Base-by-base conservation (phyloP, 2,888 invertebrate species). In the Myopa tessellatipennis region DNA sequence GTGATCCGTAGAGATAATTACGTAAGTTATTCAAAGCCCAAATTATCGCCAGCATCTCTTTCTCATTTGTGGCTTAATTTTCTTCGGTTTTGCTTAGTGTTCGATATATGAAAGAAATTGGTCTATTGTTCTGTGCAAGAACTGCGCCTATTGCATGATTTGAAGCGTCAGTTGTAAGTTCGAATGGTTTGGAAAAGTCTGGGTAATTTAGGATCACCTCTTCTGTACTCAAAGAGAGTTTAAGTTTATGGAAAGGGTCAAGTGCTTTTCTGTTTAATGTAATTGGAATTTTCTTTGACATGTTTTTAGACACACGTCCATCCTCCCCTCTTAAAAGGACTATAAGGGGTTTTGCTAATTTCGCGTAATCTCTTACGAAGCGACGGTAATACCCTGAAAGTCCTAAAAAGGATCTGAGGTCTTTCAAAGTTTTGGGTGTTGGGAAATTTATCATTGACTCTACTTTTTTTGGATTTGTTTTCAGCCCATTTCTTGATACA, bases 361-460 rank as follows among this genome's bases (percentile, higher is more conserved):
- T 60, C 14, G 73, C 61, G 26, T 61, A 73, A 45, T 61, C 73
- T 34, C 45, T 38, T 16, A 73, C 40, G 26, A 73, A 73, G 40
- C 73, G 38, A 6, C 60, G 60, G 14, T 73, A 73, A 18, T 73
- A 73, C 18, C 73, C 73, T 61, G 60, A 73, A 4, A 73, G 60
- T 18, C 73, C 73, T 61, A 73, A 26, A 61, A 71, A 71, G 6
- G 71, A 71, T 58, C 71, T 55, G 12, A 71, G 38, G n/a, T 71
- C 36, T 58, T 71, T 73, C 1, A 73, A 26, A 0, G 61, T 73
- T 73, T 60, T 73, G 16, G 73, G 73, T 10, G 4, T 10, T 36
- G 40, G 45, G 14, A 73, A 38, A 16, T 73, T 63, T n/a, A 71
- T 5, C 4, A 73, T 73, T 7, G 73, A 36, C 26, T 73, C 18